Evolutionary conservation across 2,113 vertebrate genomes (phyloP), one percentile per base, ranked within the genome.

Genomic region (Serinus canaria): DNA sequence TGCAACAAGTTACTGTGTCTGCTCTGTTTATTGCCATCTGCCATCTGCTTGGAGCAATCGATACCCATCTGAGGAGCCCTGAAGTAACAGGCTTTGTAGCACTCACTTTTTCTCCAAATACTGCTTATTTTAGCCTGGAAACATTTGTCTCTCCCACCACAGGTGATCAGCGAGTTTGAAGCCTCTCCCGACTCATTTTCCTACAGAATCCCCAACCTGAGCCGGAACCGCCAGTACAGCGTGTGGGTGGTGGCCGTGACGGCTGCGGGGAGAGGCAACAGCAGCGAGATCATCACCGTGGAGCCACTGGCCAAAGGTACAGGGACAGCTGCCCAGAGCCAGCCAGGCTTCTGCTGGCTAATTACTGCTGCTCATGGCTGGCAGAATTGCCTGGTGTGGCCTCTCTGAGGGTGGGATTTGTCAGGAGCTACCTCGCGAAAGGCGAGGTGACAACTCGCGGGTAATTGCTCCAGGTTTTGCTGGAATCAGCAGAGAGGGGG

Each of bases 101-200:
- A 2, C 70, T 87, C 55, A n/a, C 22, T 31, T 31, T 81, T 88
- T 93, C 47, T 50, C 67, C 76, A n/a, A 55, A 15, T 83, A 24
- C 75, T 33, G 60, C 93, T 94, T 95, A 89, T 96, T 94, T 98
- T 95, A 98, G 87, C 94, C 75, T 96, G 96, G 93, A 94, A 96
- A 97, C 56, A 21, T 97, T 96, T 97, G 21, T 96, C 72, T 97
- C 96, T 98, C 94, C 88, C 52, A 95, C 96, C 97, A 92, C 98
- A 99, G 99, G 99, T 99, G 94, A 99, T 99, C 98, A 99, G 99
- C 83, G 99, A 99, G 96, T 99, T 99, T 90, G 99, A 99, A 97
- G 99, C 99, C 52, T 99, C 99, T 86, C 99, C 99, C 15, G 99
- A 99, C 97, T 98, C 97, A 7, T 99, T 99, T 97, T 99, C 99